Base-by-base conservation (phyloP, 1,140 invertebrate genomes). In the Sitophilus oryzae region DNA sequence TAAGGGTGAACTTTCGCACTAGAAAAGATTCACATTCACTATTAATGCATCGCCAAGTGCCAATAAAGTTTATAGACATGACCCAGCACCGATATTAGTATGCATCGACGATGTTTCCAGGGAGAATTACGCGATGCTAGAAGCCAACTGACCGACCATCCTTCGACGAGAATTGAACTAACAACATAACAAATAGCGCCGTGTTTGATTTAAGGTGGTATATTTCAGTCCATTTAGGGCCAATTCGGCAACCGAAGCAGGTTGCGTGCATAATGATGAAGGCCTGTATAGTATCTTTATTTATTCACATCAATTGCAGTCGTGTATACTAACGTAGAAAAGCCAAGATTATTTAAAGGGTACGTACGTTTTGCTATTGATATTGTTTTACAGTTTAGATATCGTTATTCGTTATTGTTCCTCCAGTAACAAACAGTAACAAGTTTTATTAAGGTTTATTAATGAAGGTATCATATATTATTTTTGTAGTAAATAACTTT, bases 31-130 rank as follows among this genome's bases (percentile, higher is more conserved):
- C 60, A 58, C 66, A 70, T 67, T 67, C 65, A 66, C 60, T 59
- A 60, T 64, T 69, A 70, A 70, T 67, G 66, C 60, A 58, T 55
- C 56, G 58, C 62, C 66, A 68, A 70, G 66, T 68, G 65, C 60
- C 61, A 63, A 66, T 67, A 68, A 67, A 69, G 52, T 69, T 68
- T 66, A 66, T 52, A 61, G 55, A 36, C 50, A 51, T 61, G 53
- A 50, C 57, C 44, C 43, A 36, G 36, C 37, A 35, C 45, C 34
- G 37, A 56, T n/a, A 68, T 68, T 68, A 68, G 64, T 67, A 68
- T 68, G 66, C 66, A 66, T 67, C 56, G 45, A 43, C 25, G 36
- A 25, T 43, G 46, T 48, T 48, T 35, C 53, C 10, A 14, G 45
- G 46, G 52, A 56, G 45, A 56, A 50, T 48, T 49, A 56, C 53